These are phyloP conservation scores for Calephelis virginiensis DNA, from an alignment of 1,140 invertebrate species.

Conservation along the genomic window DNA sequence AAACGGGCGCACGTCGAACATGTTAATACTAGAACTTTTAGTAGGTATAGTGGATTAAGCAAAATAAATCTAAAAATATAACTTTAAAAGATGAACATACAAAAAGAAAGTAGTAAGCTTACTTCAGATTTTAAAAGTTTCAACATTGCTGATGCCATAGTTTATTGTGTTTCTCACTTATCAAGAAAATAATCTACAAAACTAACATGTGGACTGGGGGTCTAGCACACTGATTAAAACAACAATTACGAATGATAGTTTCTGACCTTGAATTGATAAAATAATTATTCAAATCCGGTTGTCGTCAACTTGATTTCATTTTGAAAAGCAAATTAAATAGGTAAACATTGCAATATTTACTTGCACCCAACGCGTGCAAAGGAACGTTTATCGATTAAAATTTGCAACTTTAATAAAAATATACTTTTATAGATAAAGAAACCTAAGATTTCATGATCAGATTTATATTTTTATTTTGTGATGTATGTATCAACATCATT, in stretches of 20 bases:
- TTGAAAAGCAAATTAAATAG: not conserved
- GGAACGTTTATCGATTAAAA: not conserved
- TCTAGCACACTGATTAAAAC: conserved; percentile 68
- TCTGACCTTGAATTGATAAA: conserved; percentile 74
- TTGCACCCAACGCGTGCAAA: not conserved
- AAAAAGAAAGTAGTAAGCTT: conserved; percentile 37
- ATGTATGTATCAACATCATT: too few relatives aligned
- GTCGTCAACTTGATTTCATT: conserved; percentile 33
- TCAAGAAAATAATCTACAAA: conserved; percentile 4
- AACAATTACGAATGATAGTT: conserved; percentile 56
- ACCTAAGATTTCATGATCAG: too few relatives aligned
- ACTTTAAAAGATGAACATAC: not conserved
- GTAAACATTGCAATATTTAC: not conserved
- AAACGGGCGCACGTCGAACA: too few relatives aligned
- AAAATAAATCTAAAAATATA: not conserved
- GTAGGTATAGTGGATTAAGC: too few relatives aligned
- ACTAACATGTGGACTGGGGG: conserved; percentile 30
- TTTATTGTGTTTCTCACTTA: conserved; percentile 23
- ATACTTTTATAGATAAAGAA: too few relatives aligned
- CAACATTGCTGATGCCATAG: conserved; percentile 61
- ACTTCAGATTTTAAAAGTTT: conserved; percentile 70
- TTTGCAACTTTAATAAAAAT: too few relatives aligned
- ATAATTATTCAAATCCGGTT: conserved; percentile 54
- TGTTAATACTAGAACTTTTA: too few relatives aligned
- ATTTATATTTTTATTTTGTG: too few relatives aligned